Evolutionary conservation across 2,797 vertebrate genomes (phyloP).

Genomic region (Brachyalestes nurse): DNA sequence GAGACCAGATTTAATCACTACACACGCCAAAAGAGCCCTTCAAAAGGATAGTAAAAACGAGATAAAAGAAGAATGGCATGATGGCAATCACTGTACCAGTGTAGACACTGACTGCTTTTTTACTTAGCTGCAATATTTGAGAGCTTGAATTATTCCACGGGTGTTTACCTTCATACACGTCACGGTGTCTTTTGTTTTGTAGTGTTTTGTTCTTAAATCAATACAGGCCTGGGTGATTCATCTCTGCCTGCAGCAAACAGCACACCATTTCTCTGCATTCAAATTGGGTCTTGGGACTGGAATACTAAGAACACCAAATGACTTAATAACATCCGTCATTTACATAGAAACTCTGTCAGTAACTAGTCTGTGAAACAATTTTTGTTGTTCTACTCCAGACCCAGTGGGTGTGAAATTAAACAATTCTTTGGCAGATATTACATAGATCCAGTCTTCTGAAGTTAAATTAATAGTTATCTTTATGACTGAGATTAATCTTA

Average conservation of each 20-base stretch:
- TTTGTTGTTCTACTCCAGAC: neutral
- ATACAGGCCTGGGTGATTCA: slow-evolving; percentile 24
- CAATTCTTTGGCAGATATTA: no score
- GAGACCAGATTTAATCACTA: slow-evolving; percentile 19
- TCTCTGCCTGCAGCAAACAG: slow-evolving; percentile 31
- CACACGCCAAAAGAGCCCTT: slow-evolving; percentile 1
- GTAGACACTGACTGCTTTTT: neutral
- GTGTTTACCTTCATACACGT: slow-evolving; percentile 28
- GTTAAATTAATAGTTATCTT: no score
- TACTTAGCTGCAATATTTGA: slow-evolving; percentile 2
- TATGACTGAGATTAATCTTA: no score
- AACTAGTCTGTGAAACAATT: neutral
- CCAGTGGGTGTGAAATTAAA: no score
- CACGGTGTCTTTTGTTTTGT: slow-evolving; percentile 21
- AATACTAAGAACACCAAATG: slow-evolving; percentile 14
- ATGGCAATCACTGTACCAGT: neutral
- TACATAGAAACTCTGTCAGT: neutral
- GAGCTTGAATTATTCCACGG: neutral
- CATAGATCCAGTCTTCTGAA: no score
- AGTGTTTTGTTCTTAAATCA: slow-evolving; percentile 38
- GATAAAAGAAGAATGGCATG: neutral
- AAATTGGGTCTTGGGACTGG: neutral
- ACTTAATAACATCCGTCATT: neutral
- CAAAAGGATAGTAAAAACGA: neutral
- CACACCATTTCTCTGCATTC: slow-evolving; percentile 24